Evolutionary conservation across 2,113 vertebrate genomes (phyloP).

Genomic region (Apistogramma diplotaenia): DNA sequence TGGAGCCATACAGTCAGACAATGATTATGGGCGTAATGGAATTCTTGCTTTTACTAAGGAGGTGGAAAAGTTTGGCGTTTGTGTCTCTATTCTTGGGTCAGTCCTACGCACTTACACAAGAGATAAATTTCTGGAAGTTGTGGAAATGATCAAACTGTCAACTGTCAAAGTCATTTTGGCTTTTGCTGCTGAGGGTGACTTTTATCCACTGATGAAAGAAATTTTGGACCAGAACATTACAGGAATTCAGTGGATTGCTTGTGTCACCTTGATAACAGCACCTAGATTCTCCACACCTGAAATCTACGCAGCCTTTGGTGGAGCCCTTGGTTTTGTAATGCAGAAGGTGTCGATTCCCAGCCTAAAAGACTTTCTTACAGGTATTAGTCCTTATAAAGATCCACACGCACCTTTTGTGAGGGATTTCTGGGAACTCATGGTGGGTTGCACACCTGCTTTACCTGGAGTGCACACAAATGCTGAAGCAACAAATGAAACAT

Average conservation of each 20-base stretch:
- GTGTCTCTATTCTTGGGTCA: conserved; percentile 75
- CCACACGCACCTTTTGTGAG: too few species aligned
- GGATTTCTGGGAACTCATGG: too few species aligned
- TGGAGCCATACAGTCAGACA: conserved; percentile 75
- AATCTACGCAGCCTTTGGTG: too few species aligned
- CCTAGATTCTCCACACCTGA: too few species aligned
- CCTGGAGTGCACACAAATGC: too few species aligned
- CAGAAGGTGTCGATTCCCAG: too few species aligned
- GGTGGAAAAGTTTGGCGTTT: conserved; percentile 70
- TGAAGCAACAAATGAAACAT: conserved; percentile 11
- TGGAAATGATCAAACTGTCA: conserved; percentile 74
- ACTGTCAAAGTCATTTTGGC: conserved; percentile 75
- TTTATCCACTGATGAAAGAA: conserved; percentile 76
- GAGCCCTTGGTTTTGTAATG: too few species aligned
- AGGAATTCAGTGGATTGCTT: conserved; percentile 81
- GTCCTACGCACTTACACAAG: conserved; percentile 67
- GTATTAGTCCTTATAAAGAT: too few species aligned
- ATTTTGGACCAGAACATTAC: conserved; percentile 75
- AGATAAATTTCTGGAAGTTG: conserved; percentile 68
- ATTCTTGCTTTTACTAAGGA: conserved; percentile 72
- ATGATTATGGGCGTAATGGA: conserved; percentile 75
- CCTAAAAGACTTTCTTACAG: too few species aligned
- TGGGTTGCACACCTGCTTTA: too few species aligned
- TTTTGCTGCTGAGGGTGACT: conserved; percentile 75
- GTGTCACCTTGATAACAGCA: too few species aligned